Evolutionary conservation across 2,797 vertebrate species (phyloP).

Genomic region (Arnoldichthys spilopterus): DNA sequence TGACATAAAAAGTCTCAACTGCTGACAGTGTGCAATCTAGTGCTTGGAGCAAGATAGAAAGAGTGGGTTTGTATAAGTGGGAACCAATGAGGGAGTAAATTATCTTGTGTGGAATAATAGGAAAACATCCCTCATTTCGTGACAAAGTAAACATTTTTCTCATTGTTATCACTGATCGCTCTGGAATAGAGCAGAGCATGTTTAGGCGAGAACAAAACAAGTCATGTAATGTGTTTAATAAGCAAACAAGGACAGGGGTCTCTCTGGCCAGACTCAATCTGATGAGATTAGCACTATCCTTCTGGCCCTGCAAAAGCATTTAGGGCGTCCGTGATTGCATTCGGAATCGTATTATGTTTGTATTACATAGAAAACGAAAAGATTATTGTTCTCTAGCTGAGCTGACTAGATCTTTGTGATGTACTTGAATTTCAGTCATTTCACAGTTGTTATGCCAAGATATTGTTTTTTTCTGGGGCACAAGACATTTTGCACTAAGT

Average conservation of each 20-base stretch:
- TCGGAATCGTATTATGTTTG: constrained; percentile 37
- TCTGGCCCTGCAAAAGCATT: constrained; percentile 46
- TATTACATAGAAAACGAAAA: constrained; percentile 44
- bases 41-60: constrained; percentile 56
- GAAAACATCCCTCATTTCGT: constrained; percentile 70
- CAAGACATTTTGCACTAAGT: not conserved
- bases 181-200: not conserved
- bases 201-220: constrained; percentile 13
- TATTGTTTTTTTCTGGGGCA: not conserved
- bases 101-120: constrained; percentile 64
- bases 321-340: constrained; percentile 32
- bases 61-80: constrained; percentile 62
- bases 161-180: constrained; percentile 42
- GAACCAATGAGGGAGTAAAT: constrained; percentile 71
- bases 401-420: constrained; percentile 1
- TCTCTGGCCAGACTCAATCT: constrained; percentile 34
- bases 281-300: constrained; percentile 46
- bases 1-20: constrained; percentile 57
- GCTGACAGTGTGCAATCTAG: constrained; percentile 59
- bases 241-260: constrained; percentile 36
- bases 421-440: constrained; percentile 1
- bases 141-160: constrained; percentile 67
- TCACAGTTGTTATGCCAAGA: constrained; percentile 2
- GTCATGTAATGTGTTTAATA: constrained; percentile 38
- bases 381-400: constrained; percentile 44